Percentiles rank a stretch among this genome's conserved stretches.
Conservation (phyloP, 23 tunicate genomes). For the Trididemnum clinides region DNA sequence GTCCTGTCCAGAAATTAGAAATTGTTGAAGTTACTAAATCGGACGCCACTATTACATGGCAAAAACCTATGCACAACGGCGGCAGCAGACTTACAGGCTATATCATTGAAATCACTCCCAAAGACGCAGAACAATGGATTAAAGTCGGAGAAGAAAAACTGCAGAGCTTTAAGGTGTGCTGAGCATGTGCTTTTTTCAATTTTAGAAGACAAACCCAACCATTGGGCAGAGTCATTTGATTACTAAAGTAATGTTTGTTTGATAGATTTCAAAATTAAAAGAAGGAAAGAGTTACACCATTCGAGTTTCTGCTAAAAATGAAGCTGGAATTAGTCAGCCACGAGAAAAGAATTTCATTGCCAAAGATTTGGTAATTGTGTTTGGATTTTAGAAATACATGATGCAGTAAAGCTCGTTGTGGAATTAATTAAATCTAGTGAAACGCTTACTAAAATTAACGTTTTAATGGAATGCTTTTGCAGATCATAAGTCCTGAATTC, state of each 20-base stretch:
- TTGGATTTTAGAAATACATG: too few species aligned
- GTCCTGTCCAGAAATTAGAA: conserved; percentile 71
- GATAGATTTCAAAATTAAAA: conserved; percentile 55
- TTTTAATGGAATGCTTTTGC: neutral
- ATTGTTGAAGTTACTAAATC: conserved; percentile 62
- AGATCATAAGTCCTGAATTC: conserved; percentile 60
- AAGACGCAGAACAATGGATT: conserved; percentile 80
- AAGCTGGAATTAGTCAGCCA: conserved; percentile 90
- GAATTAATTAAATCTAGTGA: too few species aligned
- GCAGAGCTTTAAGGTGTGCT: conserved; percentile 45
- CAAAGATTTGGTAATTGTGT: conserved; percentile 67
- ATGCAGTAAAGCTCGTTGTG: too few species aligned
- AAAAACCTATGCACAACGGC: conserved; percentile 81
- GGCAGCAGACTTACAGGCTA: conserved; percentile 84
- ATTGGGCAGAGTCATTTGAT: neutral
- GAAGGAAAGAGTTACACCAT: conserved; percentile 83
- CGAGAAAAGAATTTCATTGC: conserved; percentile 78
- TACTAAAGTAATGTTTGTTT: neutral
- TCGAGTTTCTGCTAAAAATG: conserved; percentile 83
- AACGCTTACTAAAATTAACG: neutral
- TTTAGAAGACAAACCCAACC: neutral
- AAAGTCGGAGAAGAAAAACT: conserved; percentile 61
- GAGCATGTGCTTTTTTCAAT: neutral
- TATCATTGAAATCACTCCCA: conserved; percentile 63
- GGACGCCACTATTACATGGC: conserved; percentile 65